Conservation (phyloP, 2,888 invertebrate genomes). For the Lycia hirtaria region DNA sequence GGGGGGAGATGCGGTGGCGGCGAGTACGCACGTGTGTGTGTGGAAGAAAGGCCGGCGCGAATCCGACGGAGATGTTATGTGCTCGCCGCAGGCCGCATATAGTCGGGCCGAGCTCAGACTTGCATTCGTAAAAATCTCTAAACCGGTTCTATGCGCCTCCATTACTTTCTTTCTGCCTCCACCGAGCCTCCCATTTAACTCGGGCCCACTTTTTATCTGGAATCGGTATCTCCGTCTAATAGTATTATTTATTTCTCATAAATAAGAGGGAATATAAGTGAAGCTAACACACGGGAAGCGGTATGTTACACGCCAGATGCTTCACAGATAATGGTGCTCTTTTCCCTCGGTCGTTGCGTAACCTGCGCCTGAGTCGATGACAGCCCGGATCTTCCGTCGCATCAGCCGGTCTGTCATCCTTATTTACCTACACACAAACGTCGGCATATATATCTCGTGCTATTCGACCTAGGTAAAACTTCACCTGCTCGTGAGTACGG, state of each 20-base stretch:
- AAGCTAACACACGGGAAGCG: constrained; percentile 81
- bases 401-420: constrained; percentile 54
- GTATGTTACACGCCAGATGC: constrained; percentile 78
- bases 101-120: constrained; percentile 71
- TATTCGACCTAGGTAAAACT: constrained; percentile 12
- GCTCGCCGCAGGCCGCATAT: constrained; percentile 75
- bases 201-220: constrained; percentile 85
- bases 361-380: constrained; percentile 66
- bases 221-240: constrained; percentile 85
- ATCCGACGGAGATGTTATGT: constrained; percentile 80
- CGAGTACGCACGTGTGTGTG: constrained; percentile 53
- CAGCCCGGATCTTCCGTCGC: constrained; percentile 61
- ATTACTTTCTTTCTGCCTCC: constrained; percentile 85
- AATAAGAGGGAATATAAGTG: constrained; percentile 82
- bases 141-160: constrained; percentile 85
- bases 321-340: constrained; percentile 73
- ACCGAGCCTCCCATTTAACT: constrained; percentile 84
- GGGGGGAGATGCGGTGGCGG: constrained; percentile 22
- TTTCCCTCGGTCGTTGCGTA: constrained; percentile 67
- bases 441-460: constrained; percentile 49
- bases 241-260: constrained; percentile 86
- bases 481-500: constrained; percentile 18
- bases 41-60: constrained; percentile 79
- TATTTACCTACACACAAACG: constrained; percentile 67
- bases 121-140: constrained; percentile 85